These are phyloP conservation scores for Glomeris maerens DNA, from an alignment of 1,140 invertebrate species.

Conservation along the genomic window DNA sequence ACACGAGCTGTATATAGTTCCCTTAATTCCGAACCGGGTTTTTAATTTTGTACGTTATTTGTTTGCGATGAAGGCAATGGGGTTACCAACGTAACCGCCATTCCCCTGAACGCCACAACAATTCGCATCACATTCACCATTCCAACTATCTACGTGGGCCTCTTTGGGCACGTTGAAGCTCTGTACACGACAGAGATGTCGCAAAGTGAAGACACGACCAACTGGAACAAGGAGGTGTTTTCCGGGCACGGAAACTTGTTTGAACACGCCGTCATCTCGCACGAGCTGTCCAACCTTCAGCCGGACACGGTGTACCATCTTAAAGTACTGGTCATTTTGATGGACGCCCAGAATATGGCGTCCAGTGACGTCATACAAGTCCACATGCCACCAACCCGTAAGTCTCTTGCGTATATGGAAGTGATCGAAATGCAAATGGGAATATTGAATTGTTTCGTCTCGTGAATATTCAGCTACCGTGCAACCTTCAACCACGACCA, in stretches of 20 bases:
- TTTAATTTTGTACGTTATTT: too few relatives aligned
- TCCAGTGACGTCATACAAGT: slow-evolving; percentile 47
- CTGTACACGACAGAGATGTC: slow-evolving; percentile 55
- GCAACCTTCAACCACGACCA: slow-evolving; percentile 25
- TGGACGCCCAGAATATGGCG: slow-evolving; percentile 53
- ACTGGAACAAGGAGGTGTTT: slow-evolving; percentile 69
- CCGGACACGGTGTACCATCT: slow-evolving; percentile 66
- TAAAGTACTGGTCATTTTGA: slow-evolving; percentile 55
- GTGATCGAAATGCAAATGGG: neutral
- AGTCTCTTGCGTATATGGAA: slow-evolving; percentile 5
- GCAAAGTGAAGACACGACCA: slow-evolving; percentile 52
- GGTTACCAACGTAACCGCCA: slow-evolving; percentile 30
- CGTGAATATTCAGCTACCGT: slow-evolving; percentile 2
- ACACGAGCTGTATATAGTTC: too few relatives aligned
- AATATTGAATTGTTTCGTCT: neutral
- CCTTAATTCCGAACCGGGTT: too few relatives aligned
- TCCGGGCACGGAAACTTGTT: slow-evolving; percentile 64
- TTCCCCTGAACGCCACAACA: slow-evolving; percentile 49
- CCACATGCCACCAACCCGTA: slow-evolving; percentile 5
- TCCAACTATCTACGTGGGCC: slow-evolving; percentile 60
- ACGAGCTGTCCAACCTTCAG: slow-evolving; percentile 56
- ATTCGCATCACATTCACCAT: slow-evolving; percentile 66
- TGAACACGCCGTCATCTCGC: slow-evolving; percentile 65
- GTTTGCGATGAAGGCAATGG: neutral
- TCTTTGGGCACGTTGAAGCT: slow-evolving; percentile 66